Base-by-base conservation (phyloP, 1,140 invertebrate genomes). In the Matsumurasca onukii region DNA sequence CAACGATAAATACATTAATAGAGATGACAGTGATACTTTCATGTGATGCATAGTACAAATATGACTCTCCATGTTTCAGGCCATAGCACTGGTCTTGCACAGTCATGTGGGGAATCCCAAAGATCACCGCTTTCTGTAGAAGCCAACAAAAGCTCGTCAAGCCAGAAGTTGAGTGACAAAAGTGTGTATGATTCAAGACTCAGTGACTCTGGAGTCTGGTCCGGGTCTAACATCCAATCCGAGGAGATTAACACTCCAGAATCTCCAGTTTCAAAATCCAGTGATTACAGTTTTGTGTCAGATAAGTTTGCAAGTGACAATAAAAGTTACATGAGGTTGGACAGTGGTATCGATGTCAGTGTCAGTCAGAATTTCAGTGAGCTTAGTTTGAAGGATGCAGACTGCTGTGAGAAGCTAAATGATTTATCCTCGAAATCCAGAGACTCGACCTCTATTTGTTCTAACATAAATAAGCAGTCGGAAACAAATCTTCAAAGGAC, bases 171-270 rank as follows among this genome's bases (percentile, higher is more conserved):
- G 9, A 63, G 61, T 63, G 62, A 39, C 15, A 31, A 66, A 34
- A 39, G 63, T 64, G 57, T 64, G 17, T 69, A 70, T 49, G 78
- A 78, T 71, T 78, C 78, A 48, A 78, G 79, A 67, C 76, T 77
- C 62, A 78, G 74, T 66, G 83, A 85, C 78, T 81, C 80, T 62
- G 80, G 86, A 3, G 86, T 86, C 73, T 71, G 86, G 15, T 86
- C 85, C 2, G 80, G 82, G 67, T 80, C 78, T 22, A 83, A 83
- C 75, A 70, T 82, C 22, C 62, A 72, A 29, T 73, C 71, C 22
- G 72, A 73, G 27, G 63, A 70, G 31, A 73, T 71, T 68, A 65
- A 72, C n/a, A 67, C 71, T 2, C 71, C 61, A 29, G 71, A 70
- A 52, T 74, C 65, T 57, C 73, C 57, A 64, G 73, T 71, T 31